Base-by-base conservation (phyloP, 1,140 invertebrate genomes). In the Caerostris darwini region DNA sequence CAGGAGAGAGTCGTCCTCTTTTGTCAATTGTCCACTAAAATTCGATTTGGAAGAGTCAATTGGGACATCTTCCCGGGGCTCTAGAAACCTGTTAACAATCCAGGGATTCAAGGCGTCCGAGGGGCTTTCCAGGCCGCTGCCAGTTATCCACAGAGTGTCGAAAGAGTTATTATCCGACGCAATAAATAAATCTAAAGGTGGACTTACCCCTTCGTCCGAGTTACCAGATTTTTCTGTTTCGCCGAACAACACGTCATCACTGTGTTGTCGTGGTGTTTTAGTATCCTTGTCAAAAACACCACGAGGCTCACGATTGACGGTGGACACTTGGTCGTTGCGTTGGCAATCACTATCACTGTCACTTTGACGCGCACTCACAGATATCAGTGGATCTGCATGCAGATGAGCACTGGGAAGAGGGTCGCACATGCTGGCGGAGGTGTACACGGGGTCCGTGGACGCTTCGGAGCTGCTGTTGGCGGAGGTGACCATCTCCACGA, bases 401-500 rank as follows among this genome's bases (percentile, higher is more conserved):
- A 54, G 8, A 19, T 12, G 6, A 8, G 64, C 57, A 87, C 58
- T 87, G 3, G 14, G 8, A 19, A 34, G 54, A 12, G 69, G 64
- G 19, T 89, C 87, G 71, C 85, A 57, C 53, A 53, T 53, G 6
- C 53, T 34, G 10, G 71, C 71, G 14, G 71, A 77, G 56, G 57
- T 57, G n/a, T 85, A 56, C 54, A 56, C 82, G 14, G 82, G 54
- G 64, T 19, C 54, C 8, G 71, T 19, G 5, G 34, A 77, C 3
- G 17, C 83, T 19, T 57, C 83, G 7, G 57, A 81, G 54, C 58
- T 57, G 54, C 10, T 8, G 6, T 69, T 71, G 7, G 57, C 67
- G 7, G 82, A 87, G 17, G 88, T 94, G n/a, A 90, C 67, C 87
- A 94, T 88, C 61, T 94, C 94, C 12, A 94, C 94, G 7, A 94